A percentile compares a stretch with the other conserved stretches of the same genome.
phyloP scores from a whole-genome alignment of 2,888 invertebrate genomes.

The Geophilus truncorum region DNA sequence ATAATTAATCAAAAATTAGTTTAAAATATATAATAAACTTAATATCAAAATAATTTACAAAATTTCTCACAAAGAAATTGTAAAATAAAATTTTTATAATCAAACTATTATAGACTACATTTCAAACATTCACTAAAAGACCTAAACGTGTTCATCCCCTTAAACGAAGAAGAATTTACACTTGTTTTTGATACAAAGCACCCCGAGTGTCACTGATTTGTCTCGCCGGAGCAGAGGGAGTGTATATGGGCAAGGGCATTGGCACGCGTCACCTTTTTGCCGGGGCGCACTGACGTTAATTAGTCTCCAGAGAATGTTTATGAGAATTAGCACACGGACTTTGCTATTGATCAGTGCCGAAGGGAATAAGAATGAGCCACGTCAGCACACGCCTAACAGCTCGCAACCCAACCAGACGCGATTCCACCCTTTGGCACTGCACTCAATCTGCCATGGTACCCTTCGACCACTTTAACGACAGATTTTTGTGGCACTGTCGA shows the following conservation, averaged over 20 bases:
- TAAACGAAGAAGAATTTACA: no score
- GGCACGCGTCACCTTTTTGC: not conserved
- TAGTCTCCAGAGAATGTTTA: conserved; percentile 17
- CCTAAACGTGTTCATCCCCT: no score
- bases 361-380: conserved; percentile 23
- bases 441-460: not conserved
- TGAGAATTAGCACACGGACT: conserved; percentile 22
- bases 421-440: conserved; percentile 17
- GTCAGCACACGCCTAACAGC: conserved; percentile 21
- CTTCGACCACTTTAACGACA: conserved; percentile 21
- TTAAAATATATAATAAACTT: no score
- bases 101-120: no score
- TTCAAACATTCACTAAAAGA: no score
- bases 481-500: conserved; percentile 8
- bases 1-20: no score
- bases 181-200: no score
- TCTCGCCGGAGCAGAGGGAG: not conserved
- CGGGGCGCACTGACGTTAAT: not conserved
- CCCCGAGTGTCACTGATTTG: not conserved
- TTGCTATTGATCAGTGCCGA: conserved; percentile 14
- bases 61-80: no score
- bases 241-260: not conserved
- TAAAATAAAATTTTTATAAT: no score
- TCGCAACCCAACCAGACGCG: conserved; percentile 17
- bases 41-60: no score